Evolutionary conservation across 2,888 invertebrate species (phyloP), one percentile per base, ranked within the genome.

Genomic region (Acanthosepion pharaonis): DNA sequence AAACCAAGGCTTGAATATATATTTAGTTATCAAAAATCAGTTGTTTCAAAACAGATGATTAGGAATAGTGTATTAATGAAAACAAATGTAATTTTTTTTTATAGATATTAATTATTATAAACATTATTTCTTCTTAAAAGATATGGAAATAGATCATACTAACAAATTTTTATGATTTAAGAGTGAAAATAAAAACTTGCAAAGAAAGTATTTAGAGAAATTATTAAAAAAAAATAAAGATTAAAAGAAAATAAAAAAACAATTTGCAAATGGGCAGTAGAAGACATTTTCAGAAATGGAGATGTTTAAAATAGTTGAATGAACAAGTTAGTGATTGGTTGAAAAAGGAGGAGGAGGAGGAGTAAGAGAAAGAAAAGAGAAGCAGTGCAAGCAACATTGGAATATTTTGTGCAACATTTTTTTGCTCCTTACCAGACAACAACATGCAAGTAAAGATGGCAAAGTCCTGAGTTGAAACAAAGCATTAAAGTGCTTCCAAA

Each of bases 401-500:
- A n/a, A 33, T 33, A n/a, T 78, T 78, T 78, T 78, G n/a, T 15
- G n/a, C 9, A 33, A n/a, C n/a, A 11, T 78, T 11, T n/a, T n/a
- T n/a, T 78, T n/a, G 11, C 11, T 78, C n/a, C 78, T 78, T 78
- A 78, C 78, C 78, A 78, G 78, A n/a, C 78, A 78, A 78, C 78
- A 28, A 78, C 78, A 33, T 78, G 78, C 78, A 78, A 78, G n/a
- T n/a, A n/a, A 78, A 78, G n/a, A n/a, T 33, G 78, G 78, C 18
- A 78, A 78, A 78, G 78, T n/a, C 78, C n/a, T 78, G 78, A 78
- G 78, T 78, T 78, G n/a, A 78, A 78, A 78, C 78, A n/a, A 78
- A n/a, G n/a, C 15, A 78, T 78, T 78, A 78, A 78, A 78, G 78
- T 78, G 78, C 78, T 78, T 78, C 78, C 78, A 78, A 78, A 78